Percentiles rank a stretch among this genome's conserved stretches.
phyloP scores from a whole-genome alignment of 92 coral and sea anemone species.

The Epizoanthus ramosus region DNA sequence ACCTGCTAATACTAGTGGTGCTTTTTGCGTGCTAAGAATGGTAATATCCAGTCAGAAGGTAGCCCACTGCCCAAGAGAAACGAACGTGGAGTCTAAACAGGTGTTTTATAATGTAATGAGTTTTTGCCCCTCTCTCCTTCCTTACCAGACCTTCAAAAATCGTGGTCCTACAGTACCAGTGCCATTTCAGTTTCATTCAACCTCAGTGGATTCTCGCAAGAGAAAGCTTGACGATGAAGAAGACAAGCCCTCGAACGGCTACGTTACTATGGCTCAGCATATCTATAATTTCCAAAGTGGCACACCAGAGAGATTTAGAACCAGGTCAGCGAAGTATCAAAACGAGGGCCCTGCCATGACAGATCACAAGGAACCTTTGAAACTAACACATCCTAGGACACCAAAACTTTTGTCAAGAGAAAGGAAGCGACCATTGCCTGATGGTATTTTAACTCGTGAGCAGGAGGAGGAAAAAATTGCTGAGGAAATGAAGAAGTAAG shows the following conservation, averaged over 20 bases:
- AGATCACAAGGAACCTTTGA: slow-evolving; percentile 39
- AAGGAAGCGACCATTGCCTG: slow-evolving; percentile 76
- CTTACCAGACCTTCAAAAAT: slow-evolving; percentile 78
- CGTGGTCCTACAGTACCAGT: slow-evolving; percentile 81
- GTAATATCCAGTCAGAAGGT: too few relatives aligned
- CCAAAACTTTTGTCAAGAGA: slow-evolving; percentile 73
- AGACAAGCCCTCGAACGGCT: slow-evolving; percentile 62
- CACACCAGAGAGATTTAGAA: slow-evolving; percentile 91
- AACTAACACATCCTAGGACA: slow-evolving; percentile 85
- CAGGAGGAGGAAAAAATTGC: slow-evolving; percentile 77
- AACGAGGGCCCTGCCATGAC: slow-evolving; percentile 56
- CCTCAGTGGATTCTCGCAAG: slow-evolving; percentile 54
- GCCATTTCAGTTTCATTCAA: slow-evolving; percentile 81
- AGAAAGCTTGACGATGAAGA: slow-evolving; percentile 81
- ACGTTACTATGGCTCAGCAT: slow-evolving; percentile 89
- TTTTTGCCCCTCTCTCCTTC: not conserved
- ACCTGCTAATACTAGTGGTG: too few relatives aligned
- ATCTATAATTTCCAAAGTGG: slow-evolving; percentile 83
- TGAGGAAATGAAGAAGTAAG: slow-evolving; percentile 89
- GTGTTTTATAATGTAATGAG: not conserved
- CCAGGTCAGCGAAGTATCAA: slow-evolving; percentile 61
- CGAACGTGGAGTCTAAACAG: too few relatives aligned
- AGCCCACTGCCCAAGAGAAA: too few relatives aligned
- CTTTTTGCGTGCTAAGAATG: too few relatives aligned
- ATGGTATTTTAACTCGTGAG: slow-evolving; percentile 77